phyloP scores from a whole-genome alignment of 2,888 invertebrate species.

The Synergus laeviventris region DNA sequence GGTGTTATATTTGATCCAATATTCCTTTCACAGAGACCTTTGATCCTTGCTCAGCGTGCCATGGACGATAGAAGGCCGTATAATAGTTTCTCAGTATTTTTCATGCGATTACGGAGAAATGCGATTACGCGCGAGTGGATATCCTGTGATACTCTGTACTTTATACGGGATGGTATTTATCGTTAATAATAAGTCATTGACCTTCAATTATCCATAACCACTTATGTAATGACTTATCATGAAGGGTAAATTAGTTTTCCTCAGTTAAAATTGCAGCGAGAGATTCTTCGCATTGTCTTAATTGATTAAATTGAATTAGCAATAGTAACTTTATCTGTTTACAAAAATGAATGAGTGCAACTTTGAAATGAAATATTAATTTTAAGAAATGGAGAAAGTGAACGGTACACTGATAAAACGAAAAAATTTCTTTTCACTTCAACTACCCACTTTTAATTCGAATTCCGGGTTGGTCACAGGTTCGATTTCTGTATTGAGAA shows the following conservation, averaged over 20 bases:
- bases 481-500: constrained; percentile 11
- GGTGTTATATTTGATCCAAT: too few relatives aligned
- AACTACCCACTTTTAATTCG: not conserved
- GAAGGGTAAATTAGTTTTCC: constrained; percentile 9
- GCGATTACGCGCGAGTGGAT: constrained; percentile 44
- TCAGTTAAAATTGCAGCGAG: constrained; percentile 10
- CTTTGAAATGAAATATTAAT: too few relatives aligned
- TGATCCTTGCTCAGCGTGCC: constrained; percentile 48
- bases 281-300: not conserved
- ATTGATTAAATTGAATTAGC: not conserved
- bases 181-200: constrained; percentile 46
- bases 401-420: too few relatives aligned
- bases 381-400: too few relatives aligned
- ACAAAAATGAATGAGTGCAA: too few relatives aligned
- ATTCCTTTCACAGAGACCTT: constrained; percentile 47
- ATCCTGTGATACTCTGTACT: constrained; percentile 47
- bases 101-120: constrained; percentile 47
- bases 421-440: too few relatives aligned
- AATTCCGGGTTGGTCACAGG: constrained; percentile 1
- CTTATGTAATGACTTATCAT: constrained; percentile 50
- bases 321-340: too few relatives aligned
- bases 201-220: constrained; percentile 41
- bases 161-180: constrained; percentile 42
- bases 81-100: constrained; percentile 52
- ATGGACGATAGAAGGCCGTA: constrained; percentile 44